These are phyloP conservation scores for Sorex araneus DNA, from an alignment of 2,113 vertebrate species.

Conservation along the genomic window DNA sequence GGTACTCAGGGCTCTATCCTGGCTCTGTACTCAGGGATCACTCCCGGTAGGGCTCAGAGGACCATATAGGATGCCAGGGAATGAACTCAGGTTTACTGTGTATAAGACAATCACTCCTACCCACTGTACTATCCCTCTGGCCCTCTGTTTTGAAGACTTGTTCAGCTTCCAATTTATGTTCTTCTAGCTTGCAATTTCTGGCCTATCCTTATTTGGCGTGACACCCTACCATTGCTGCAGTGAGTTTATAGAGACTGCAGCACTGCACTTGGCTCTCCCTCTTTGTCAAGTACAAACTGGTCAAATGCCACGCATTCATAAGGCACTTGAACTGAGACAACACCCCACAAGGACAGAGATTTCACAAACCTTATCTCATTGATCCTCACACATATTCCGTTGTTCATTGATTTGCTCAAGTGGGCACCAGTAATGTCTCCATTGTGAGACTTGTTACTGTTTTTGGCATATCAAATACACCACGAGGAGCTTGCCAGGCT, in stretches of 20 bases:
- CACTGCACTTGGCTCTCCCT: conserved; percentile 12
- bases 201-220: neutral
- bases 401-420: too few relatives aligned
- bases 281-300: conserved; percentile 65
- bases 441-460: too few relatives aligned
- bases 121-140: too few relatives aligned
- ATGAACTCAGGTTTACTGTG: too few relatives aligned
- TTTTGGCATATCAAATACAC: too few relatives aligned
- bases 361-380: conserved; percentile 61
- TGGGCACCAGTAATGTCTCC: too few relatives aligned
- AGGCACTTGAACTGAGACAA: conserved; percentile 29
- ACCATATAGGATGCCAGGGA: too few relatives aligned
- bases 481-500: too few relatives aligned
- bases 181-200: neutral
- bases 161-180: neutral
- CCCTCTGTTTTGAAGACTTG: conserved; percentile 31
- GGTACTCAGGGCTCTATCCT: too few relatives aligned
- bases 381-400: conserved; percentile 10
- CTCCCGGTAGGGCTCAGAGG: too few relatives aligned
- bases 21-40: too few relatives aligned
- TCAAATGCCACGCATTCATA: conserved; percentile 56
- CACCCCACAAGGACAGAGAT: neutral
- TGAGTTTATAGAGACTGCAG: neutral
- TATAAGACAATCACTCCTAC: too few relatives aligned
- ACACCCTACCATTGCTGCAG: neutral